Evolutionary conservation across 1,140 invertebrate species (phyloP).

Genomic region (Apis cerana): DNA sequence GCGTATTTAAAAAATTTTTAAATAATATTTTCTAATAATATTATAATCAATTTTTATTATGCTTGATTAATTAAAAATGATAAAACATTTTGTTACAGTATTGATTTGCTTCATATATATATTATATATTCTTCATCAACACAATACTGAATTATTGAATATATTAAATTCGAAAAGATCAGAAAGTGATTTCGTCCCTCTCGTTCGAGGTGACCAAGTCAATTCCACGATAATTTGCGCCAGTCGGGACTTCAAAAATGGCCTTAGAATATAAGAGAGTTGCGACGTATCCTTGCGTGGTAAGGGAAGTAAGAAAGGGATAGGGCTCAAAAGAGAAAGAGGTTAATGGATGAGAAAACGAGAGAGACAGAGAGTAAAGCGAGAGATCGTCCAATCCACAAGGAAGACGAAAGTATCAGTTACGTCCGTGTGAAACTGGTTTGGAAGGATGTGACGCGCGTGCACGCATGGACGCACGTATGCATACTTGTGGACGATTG

Average conservation of each 20-base stretch:
- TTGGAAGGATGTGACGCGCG: conserved; percentile 76
- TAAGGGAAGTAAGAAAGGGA: conserved; percentile 40
- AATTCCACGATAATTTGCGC: conserved; percentile 44
- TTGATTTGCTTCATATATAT: too few species aligned
- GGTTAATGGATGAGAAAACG: conserved; percentile 34
- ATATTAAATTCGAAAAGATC: not conserved
- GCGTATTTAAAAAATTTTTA: not conserved
- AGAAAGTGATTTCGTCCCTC: not conserved
- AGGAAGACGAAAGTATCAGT: conserved; percentile 68
- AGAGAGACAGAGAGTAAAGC: conserved; percentile 62
- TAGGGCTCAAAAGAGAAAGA: conserved; percentile 45
- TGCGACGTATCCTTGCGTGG: conserved; percentile 19
- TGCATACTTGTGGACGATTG: conserved; percentile 45
- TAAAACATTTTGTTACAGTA: too few species aligned
- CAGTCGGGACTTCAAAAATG: conserved; percentile 50
- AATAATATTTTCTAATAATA: not conserved
- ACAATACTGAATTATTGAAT: not conserved
- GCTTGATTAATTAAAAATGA: not conserved
- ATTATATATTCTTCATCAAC: too few species aligned
- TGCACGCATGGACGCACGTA: conserved; percentile 52
- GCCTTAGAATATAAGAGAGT: conserved; percentile 34
- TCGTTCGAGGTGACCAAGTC: conserved; percentile 31
- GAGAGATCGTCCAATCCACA: conserved; percentile 59
- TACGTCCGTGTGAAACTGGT: conserved; percentile 77
- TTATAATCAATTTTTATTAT: not conserved